Evolutionary conservation across 2,113 vertebrate species (phyloP), one percentile per base, ranked within the genome.

Genomic region (Thunnus maccoyii): DNA sequence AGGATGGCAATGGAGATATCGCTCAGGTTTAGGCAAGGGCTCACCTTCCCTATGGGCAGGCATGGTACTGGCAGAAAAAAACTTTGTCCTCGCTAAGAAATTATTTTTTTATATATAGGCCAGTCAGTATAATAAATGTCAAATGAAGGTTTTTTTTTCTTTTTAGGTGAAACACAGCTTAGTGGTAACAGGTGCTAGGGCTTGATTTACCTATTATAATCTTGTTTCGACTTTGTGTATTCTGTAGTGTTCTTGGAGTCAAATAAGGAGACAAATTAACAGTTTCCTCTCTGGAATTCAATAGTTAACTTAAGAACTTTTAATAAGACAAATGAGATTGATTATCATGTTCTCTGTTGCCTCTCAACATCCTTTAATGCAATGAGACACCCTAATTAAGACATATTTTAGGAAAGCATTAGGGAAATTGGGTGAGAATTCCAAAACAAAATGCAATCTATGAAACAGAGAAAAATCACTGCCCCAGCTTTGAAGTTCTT

Each of bases 91-190:
- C 71, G n/a, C 68, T 64, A 27, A 69, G 65, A 84, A 82, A 83
- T 80, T 65, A 69, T 22, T 16, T 78, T 85, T 86, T 88, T 87
- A 91, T 92, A 82, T 88, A 69, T 87, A 91, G 78, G 76, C 66
- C 76, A 78, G 32, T 44, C 57, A 51, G 79, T 67, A 72, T 76
- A 62, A 73, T 79, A 82, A 83, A 89, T 84, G 80, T 89, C 86
- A 89, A 88, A 72, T 77, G 64, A 87, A 86, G 85, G 76, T 51
- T 82, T 66, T 76, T 76, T 54, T 80, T 41, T 8, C 6, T 66
- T 22, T 80, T 30, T 30, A 84, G 65, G 68, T 76, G 54, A 88
- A 86, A 68, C n/a, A 25, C 5, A 63, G 20, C 51, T 54, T 60
- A 44, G 75, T 66, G 63, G 22, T 57, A 32, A 22, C 27, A n/a